Percentiles rank a stretch among this genome's conserved stretches.
phyloP scores from a whole-genome alignment of 2,888 invertebrate genomes.

The Polymixis lichenea region DNA sequence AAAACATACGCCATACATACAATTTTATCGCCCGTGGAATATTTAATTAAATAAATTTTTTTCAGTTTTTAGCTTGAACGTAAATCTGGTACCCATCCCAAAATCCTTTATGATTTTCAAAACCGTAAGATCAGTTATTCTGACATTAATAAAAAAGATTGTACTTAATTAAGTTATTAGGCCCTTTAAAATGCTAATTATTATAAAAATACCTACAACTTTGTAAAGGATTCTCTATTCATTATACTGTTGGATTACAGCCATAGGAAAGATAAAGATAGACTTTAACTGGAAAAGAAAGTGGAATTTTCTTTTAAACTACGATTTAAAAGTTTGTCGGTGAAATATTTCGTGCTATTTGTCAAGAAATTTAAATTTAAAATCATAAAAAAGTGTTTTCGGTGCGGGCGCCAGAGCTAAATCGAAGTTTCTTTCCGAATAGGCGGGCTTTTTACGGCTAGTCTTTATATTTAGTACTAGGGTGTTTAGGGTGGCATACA shows the following conservation, averaged over 20 bases:
- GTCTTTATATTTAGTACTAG: background rate
- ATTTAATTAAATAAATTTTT: no score
- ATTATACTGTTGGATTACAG: conserved; percentile 9
- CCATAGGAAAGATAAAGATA: conserved; percentile 28
- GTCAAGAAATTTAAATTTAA: conserved; percentile 55
- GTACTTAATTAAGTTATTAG: background rate
- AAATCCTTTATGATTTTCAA: no score
- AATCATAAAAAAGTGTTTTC: conserved; percentile 54
- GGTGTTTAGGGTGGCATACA: no score
- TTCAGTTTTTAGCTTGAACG: no score
- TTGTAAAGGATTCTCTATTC: conserved; percentile 9
- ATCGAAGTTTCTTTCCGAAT: conserved; percentile 13
- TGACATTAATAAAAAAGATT: no score
- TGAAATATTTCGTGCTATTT: conserved; percentile 47
- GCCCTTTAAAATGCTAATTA: conserved; percentile 5
- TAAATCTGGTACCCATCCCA: no score
- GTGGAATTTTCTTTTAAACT: conserved; percentile 39
- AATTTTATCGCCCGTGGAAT: no score
- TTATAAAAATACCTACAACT: background rate
- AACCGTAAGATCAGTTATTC: no score
- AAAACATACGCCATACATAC: no score
- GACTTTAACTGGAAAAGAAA: conserved; percentile 32
- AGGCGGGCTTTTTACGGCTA: background rate
- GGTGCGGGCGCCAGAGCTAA: background rate
- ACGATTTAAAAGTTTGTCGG: conserved; percentile 50